phyloP scores from a whole-genome alignment of 92 coral and sea anemone species.

The Umimayanthus chanpuru region DNA sequence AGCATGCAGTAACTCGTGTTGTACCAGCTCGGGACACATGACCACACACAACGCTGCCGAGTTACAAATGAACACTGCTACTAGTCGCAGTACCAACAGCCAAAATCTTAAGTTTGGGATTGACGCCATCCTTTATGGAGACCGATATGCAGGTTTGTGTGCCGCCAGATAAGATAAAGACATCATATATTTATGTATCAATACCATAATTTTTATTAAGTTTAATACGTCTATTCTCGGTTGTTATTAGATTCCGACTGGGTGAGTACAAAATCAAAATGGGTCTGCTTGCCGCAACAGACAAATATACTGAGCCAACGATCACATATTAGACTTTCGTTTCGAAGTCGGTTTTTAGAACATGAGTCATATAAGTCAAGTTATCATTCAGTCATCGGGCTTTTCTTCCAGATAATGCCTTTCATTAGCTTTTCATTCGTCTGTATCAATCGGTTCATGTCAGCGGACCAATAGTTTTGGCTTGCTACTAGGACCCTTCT shows the following conservation, averaged over 20 bases:
- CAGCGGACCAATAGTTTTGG: too few species aligned
- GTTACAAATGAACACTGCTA: not conserved
- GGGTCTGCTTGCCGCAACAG: not conserved
- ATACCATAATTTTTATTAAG: too few species aligned
- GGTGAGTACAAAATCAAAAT: not conserved
- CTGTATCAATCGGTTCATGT: too few species aligned
- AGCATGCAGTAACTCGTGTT: not conserved
- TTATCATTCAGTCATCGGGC: not conserved
- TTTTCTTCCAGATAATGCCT: too few species aligned
- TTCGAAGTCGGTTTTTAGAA: not conserved
- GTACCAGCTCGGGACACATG: not conserved
- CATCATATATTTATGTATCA: not conserved
- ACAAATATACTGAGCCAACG: not conserved
- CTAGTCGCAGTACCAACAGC: conserved; percentile 38
- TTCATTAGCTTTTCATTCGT: too few species aligned
- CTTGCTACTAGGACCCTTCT: too few species aligned
- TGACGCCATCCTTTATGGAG: conserved; percentile 70
- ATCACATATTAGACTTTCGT: not conserved
- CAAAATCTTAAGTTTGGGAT: conserved; percentile 83
- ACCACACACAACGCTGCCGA: conserved; percentile 17
- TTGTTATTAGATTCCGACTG: too few species aligned
- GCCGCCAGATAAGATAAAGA: not conserved
- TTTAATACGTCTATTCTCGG: not conserved
- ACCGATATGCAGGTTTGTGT: conserved; percentile 51
- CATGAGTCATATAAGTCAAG: not conserved